Evolutionary conservation across 2,113 vertebrate genomes (phyloP).

Genomic region (Daphoenositta chrysoptera): DNA sequence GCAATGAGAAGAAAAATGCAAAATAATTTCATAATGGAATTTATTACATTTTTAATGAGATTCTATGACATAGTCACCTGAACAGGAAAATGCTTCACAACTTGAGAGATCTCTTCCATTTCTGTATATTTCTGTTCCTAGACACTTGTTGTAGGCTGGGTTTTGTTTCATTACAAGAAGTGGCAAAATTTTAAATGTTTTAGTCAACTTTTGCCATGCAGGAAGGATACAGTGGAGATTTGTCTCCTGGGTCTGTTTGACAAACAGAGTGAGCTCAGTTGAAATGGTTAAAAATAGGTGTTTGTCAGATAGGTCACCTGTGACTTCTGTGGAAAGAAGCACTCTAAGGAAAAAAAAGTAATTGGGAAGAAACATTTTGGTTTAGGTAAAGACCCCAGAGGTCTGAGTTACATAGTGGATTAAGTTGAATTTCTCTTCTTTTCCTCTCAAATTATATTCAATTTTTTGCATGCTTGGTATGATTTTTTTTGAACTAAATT

Average conservation of each 20-base stretch:
- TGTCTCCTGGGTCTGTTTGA: neutral
- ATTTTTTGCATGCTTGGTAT: neutral
- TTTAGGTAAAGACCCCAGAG: neutral
- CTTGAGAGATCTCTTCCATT: neutral
- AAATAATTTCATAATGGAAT: slow-evolving; percentile 26
- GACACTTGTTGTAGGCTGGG: neutral
- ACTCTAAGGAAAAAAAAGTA: neutral
- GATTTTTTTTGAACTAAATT: neutral
- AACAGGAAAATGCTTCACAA: slow-evolving; percentile 5
- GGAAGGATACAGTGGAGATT: neutral
- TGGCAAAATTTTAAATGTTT: neutral
- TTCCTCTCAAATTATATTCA: neutral
- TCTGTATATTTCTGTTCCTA: neutral
- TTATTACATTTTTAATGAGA: slow-evolving; percentile 49
- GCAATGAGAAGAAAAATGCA: neutral
- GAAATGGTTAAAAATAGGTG: neutral
- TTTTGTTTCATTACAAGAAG: neutral
- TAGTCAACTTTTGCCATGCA: neutral
- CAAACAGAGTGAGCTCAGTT: neutral
- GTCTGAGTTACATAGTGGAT: neutral
- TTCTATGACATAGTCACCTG: slow-evolving; percentile 7
- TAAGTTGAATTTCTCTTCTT: neutral
- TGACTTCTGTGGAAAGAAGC: neutral
- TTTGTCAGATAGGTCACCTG: neutral
- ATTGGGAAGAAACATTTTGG: neutral